Percentiles rank a stretch among this genome's conserved stretches.
Evolutionary conservation across 1,140 invertebrate species (phyloP).

Genomic region (Whitmania pigra): DNA sequence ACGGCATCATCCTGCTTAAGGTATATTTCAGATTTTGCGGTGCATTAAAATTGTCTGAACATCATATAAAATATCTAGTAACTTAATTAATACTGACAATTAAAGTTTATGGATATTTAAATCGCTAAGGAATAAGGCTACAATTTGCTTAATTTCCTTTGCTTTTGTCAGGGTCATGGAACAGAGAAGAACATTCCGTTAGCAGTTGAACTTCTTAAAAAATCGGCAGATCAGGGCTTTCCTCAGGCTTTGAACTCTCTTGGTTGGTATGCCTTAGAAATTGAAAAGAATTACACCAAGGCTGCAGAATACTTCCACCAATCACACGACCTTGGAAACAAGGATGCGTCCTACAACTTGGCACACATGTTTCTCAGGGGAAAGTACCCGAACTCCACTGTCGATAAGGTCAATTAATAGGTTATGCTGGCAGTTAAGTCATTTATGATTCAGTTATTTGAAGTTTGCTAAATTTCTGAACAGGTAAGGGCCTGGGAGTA

Average conservation of each 20-base stretch:
- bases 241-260: conserved; percentile 31
- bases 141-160: neutral
- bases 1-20: conserved; percentile 34
- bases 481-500: conserved; percentile 21
- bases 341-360: conserved; percentile 34
- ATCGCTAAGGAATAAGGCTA: neutral
- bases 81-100: too few species aligned
- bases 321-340: conserved; percentile 29
- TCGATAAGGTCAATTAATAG: conserved; percentile 27
- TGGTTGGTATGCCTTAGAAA: conserved; percentile 34
- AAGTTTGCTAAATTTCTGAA: neutral
- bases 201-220: conserved; percentile 29
- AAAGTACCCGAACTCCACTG: conserved; percentile 27
- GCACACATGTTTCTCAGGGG: conserved; percentile 32
- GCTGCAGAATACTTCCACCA: conserved; percentile 31
- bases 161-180: conserved; percentile 28
- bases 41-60: neutral
- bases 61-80: too few species aligned
- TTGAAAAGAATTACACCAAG: conserved; percentile 29
- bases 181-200: conserved; percentile 29
- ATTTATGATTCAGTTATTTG: neutral
- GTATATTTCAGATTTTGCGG: conserved; percentile 17
- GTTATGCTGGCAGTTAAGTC: too few species aligned
- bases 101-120: neutral
- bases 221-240: conserved; percentile 31